These are phyloP conservation scores for Trypoxylon attenuatum DNA, from an alignment of 2,888 invertebrate genomes.

Conservation along the genomic window DNA sequence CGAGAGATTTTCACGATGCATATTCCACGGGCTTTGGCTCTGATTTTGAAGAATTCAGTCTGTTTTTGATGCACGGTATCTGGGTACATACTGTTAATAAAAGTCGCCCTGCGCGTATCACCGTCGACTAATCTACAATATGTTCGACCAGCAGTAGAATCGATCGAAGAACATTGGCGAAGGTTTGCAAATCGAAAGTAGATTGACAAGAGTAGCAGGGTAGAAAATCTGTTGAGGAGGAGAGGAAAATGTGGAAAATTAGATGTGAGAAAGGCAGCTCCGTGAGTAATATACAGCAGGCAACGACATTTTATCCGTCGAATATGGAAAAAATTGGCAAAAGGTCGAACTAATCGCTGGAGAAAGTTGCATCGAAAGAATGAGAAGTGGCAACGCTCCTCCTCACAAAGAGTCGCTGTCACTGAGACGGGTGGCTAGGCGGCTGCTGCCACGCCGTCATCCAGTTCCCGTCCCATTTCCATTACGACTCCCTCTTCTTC, in stretches of 20 bases:
- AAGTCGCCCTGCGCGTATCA: no score
- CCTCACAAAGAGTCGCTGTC: constrained; percentile 66
- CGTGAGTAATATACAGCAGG: neutral
- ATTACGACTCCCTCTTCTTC: constrained; percentile 41
- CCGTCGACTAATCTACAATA: no score
- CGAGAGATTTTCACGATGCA: constrained; percentile 27
- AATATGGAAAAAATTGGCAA: neutral
- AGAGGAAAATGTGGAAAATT: constrained; percentile 8
- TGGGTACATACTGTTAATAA: no score
- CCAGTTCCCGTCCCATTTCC: constrained; percentile 59
- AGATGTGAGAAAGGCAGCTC: neutral
- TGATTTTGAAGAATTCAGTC: no score
- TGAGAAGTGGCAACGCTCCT: constrained; percentile 34
- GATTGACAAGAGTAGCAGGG: no score
- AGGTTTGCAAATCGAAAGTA: neutral
- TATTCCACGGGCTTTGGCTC: neutral
- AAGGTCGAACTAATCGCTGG: constrained; percentile 2
- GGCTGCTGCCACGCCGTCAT: constrained; percentile 70
- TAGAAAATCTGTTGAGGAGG: no score
- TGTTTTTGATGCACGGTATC: no score
- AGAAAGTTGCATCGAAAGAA: constrained; percentile 36
- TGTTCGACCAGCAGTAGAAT: neutral
- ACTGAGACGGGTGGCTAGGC: constrained; percentile 62
- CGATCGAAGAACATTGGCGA: neutral
- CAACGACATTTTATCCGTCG: neutral